These are phyloP conservation scores for Apotomis turbidana DNA, from an alignment of 2,888 invertebrate genomes.

Conservation along the genomic window DNA sequence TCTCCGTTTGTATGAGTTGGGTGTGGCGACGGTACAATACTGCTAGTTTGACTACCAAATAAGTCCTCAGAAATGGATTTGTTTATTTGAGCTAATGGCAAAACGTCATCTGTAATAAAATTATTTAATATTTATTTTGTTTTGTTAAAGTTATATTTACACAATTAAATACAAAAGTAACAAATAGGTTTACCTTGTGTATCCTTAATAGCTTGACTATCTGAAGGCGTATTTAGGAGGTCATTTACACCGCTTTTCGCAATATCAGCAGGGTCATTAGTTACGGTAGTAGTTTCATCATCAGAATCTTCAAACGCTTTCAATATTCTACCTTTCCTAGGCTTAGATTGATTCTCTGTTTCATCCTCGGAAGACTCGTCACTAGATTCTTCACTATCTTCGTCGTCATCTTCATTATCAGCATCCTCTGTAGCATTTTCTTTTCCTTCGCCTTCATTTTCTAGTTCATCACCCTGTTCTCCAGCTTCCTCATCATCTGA, in stretches of 20 bases:
- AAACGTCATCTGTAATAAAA: conserved; percentile 65
- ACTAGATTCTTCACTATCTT: conserved; percentile 58
- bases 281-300: conserved; percentile 57
- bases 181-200: conserved; percentile 62
- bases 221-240: conserved; percentile 34
- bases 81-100: conserved; percentile 67
- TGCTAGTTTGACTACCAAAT: conserved; percentile 65
- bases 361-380: conserved; percentile 66
- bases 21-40: conserved; percentile 31
- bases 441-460: conserved; percentile 45
- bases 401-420: conserved; percentile 54
- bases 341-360: conserved; percentile 49
- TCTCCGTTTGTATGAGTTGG: conserved; percentile 7
- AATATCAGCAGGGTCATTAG: background rate
- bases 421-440: conserved; percentile 52
- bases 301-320: conserved; percentile 80
- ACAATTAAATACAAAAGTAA: background rate
- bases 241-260: background rate
- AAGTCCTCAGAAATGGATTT: conserved; percentile 65
- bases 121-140: background rate
- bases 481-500: conserved; percentile 68
- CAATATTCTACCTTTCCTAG: conserved; percentile 72
- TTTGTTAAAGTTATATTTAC: background rate
- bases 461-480: conserved; percentile 44
- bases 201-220: conserved; percentile 49